Percentiles rank a stretch among this genome's conserved stretches.
phyloP scores from a whole-genome alignment of 2,888 invertebrate species.

The Lithophane leautieri region DNA sequence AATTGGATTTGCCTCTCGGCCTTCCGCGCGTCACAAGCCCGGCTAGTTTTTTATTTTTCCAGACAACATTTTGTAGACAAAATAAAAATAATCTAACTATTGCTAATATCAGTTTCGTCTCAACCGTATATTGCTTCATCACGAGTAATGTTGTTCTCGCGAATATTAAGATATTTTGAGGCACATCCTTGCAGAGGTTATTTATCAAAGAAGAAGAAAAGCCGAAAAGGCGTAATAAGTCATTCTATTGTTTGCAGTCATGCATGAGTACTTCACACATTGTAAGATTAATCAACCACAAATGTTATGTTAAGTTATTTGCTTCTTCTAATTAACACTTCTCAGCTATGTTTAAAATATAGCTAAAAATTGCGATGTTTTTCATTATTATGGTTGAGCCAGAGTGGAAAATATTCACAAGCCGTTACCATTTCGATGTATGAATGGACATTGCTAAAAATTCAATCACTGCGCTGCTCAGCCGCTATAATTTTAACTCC shows the following conservation, averaged over 20 bases:
- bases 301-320: constrained; percentile 4
- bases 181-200: constrained; percentile 1
- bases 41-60: no score
- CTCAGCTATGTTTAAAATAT: neutral
- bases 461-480: neutral
- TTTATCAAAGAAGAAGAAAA: constrained; percentile 10
- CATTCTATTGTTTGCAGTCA: constrained; percentile 11
- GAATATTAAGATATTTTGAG: neutral
- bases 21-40: no score
- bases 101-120: neutral
- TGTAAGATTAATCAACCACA: constrained; percentile 22
- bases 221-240: neutral
- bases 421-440: neutral
- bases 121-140: constrained; percentile 18
- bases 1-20: no score
- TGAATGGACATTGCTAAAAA: neutral
- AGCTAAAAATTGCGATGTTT: neutral
- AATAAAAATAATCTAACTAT: neutral
- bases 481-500: neutral
- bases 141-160: constrained; percentile 8
- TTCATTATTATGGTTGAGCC: neutral
- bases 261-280: constrained; percentile 26
- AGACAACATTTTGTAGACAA: no score
- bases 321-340: constrained; percentile 16
- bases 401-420: neutral